Base-by-base conservation (phyloP, 2,797 vertebrate species). In the Chiloscyllium punctatum region DNA sequence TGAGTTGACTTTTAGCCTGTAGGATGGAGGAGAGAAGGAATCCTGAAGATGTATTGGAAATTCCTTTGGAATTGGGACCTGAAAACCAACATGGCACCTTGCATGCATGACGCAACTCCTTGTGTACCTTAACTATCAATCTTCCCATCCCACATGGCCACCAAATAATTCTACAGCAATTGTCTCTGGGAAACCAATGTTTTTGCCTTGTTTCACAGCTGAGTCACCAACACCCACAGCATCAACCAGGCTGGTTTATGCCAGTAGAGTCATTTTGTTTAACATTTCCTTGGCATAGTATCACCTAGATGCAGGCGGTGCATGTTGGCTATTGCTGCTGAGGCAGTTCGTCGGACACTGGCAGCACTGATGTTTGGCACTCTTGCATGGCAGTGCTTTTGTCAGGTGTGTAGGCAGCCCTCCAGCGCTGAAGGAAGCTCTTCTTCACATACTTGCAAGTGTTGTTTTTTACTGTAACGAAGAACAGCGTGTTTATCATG, bases 401-500 rank as follows among this genome's bases (percentile, higher is more conserved):
- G 90, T 92, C 90, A 1, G 23, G 90, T 13, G 6, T 18, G 53
- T 23, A 68, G n/a, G 7, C 4, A 23, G 62, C 90, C n/a, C 18
- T 92, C 62, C 62, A 92, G 21, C 18, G 33, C 90, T 42, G 90
- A 3, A 42, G n/a, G 33, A 68, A 62, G 0, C 0, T 9, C 62
- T 8, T 68, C 21, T 62, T 68, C n/a, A 4, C 66, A n/a, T 42
- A 69, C 90, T 69, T 92, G 21, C 68, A 1, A 37, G 62, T 42
- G 90, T 37, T 69, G 23, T 96, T 96, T 95, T 96, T 96, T 15
- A 91, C 95, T 4, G 96, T 88, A 51, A 96, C 94, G 90, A 96
- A 96, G 95, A 96, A 96, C n/a, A 96, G 27, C 1, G 96, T 96
- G 57, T 96, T 96, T 6, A 96, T 96, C 21, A 96, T 95, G 33